Percentiles rank a stretch among this genome's conserved stretches.
phyloP scores from a whole-genome alignment of 1,140 invertebrate species.

The Zaprionus vittiger region DNA sequence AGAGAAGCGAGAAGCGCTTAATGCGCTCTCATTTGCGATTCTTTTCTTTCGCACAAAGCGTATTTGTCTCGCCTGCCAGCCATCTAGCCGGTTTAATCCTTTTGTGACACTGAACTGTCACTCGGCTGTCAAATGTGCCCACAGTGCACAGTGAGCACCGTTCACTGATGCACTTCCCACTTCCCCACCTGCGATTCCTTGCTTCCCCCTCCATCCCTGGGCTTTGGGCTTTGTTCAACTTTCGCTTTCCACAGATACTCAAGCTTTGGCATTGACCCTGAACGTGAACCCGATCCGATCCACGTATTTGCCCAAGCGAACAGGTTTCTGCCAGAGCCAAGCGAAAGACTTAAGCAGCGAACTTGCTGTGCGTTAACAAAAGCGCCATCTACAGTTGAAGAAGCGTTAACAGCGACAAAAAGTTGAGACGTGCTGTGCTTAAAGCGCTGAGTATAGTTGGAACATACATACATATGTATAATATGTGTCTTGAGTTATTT shows the following conservation, averaged over 20 bases:
- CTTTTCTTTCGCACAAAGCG: not conserved
- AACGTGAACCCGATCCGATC: conserved; percentile 26
- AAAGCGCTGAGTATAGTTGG: too few relatives aligned
- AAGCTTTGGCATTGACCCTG: conserved; percentile 39
- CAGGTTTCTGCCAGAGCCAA: conserved; percentile 20
- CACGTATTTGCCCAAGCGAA: conserved; percentile 17
- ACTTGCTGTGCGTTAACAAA: conserved; percentile 27
- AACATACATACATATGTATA: too few relatives aligned
- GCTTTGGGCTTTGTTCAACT: conserved; percentile 3
- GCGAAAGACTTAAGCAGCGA: conserved; percentile 63
- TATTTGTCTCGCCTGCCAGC: conserved; percentile 6
- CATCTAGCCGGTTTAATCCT: conserved; percentile 14
- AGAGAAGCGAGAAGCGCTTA: not conserved
- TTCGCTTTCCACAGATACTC: conserved; percentile 21
- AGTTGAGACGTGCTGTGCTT: not conserved
- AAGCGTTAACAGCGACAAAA: not conserved
- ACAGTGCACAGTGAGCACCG: not conserved
- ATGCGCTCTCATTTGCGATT: conserved; percentile 4
- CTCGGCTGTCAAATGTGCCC: not conserved
- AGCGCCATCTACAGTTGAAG: conserved; percentile 35
- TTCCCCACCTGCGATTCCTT: not conserved
- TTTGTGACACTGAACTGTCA: conserved; percentile 27
- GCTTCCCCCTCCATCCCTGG: too few relatives aligned
- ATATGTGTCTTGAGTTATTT: too few relatives aligned
- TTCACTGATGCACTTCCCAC: not conserved